Percentiles rank a stretch among this genome's conserved stretches.
Conservation (phyloP, 2,113 vertebrate species). For the Leuciscus idus region DNA sequence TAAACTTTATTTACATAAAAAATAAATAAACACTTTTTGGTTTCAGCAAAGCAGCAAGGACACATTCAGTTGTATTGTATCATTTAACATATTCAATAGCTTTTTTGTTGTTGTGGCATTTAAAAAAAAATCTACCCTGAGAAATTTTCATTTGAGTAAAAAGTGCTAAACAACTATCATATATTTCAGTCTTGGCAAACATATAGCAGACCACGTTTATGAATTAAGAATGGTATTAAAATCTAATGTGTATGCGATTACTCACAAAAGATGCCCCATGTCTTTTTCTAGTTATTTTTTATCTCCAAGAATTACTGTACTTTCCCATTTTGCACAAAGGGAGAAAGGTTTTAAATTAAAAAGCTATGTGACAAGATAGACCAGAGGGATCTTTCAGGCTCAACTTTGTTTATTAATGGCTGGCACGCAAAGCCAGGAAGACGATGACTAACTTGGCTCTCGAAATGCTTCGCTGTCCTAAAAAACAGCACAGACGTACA, state of each 20-base stretch:
- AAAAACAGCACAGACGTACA: slow-evolving; percentile 47
- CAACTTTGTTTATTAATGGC: slow-evolving; percentile 38
- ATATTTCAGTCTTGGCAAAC: neutral
- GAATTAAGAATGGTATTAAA: neutral
- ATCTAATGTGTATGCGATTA: neutral
- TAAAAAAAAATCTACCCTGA: neutral
- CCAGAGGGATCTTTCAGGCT: slow-evolving; percentile 30
- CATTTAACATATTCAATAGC: neutral
- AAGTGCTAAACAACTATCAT: neutral
- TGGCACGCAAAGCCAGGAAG: slow-evolving; percentile 22
- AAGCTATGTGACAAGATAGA: slow-evolving; percentile 39
- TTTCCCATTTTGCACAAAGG: slow-evolving; percentile 1
- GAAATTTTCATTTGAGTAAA: neutral
- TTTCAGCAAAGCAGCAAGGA: no score
- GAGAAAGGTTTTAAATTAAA: slow-evolving; percentile 52
- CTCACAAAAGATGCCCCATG: neutral
- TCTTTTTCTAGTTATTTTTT: neutral
- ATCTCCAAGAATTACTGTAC: neutral
- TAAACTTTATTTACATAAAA: no score
- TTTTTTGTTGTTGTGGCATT: neutral
- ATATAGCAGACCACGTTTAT: neutral
- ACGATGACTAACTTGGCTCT: slow-evolving; percentile 39
- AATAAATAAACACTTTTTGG: no score
- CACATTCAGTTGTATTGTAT: no score
- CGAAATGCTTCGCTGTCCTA: slow-evolving; percentile 35